Evolutionary conservation across 2,797 vertebrate species (phyloP).

Genomic region (Pelobates cultripes): DNA sequence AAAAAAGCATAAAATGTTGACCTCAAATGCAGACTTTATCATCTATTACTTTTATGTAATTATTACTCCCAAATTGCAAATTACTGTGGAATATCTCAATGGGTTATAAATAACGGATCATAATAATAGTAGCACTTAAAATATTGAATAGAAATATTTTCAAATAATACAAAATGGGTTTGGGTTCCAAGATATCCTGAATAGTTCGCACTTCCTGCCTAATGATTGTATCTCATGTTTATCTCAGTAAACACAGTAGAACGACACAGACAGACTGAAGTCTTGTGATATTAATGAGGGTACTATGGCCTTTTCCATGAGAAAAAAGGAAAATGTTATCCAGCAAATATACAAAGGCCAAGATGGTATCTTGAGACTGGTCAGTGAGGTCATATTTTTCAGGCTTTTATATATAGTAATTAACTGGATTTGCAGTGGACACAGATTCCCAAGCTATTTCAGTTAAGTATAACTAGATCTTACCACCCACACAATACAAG

Average conservation of each 20-base stretch:
- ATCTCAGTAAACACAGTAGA: slow-evolving; percentile 67
- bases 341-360: slow-evolving; percentile 72
- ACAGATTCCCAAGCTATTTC: slow-evolving; percentile 60
- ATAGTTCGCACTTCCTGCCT: slow-evolving; percentile 61
- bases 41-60: no score
- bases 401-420: slow-evolving; percentile 69
- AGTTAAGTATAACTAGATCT: slow-evolving; percentile 2
- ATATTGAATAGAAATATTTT: slow-evolving; percentile 23
- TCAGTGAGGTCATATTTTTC: slow-evolving; percentile 67
- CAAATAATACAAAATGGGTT: slow-evolving; percentile 47
- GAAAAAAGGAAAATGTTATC: slow-evolving; percentile 73
- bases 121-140: slow-evolving; percentile 18
- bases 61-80: no score
- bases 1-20: no score
- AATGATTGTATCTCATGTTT: slow-evolving; percentile 66
- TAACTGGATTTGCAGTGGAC: slow-evolving; percentile 59
- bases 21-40: no score
- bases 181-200: slow-evolving; percentile 60
- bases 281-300: slow-evolving; percentile 62
- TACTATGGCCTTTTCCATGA: slow-evolving; percentile 59
- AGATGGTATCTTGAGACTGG: slow-evolving; percentile 72
- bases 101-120: slow-evolving; percentile 9
- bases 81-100: neutral
- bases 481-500: slow-evolving; percentile 15
- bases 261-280: slow-evolving; percentile 56